Evolutionary conservation across 2,797 vertebrate genomes (phyloP).

Genomic region (Lepus oiostolus): DNA sequence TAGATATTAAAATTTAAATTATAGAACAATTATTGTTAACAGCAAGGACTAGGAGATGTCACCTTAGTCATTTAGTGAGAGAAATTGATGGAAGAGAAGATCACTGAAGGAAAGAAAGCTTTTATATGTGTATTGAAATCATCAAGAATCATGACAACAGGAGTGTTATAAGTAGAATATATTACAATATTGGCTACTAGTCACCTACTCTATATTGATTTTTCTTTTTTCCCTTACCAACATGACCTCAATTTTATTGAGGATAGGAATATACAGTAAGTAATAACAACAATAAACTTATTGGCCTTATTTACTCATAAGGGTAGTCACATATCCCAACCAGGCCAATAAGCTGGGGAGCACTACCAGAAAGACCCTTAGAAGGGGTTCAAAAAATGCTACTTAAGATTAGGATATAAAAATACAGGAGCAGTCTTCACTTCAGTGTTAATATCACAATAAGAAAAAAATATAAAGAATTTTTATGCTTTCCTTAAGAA

Average conservation of each 20-base stretch:
- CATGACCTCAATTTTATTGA: background rate
- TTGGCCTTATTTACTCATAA: background rate
- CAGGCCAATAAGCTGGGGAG: background rate
- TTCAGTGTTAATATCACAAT: background rate
- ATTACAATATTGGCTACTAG: background rate
- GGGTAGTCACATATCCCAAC: background rate
- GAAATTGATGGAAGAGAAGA: background rate
- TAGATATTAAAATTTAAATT: background rate
- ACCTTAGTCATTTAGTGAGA: background rate
- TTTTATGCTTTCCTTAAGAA: background rate
- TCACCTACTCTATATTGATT: background rate
- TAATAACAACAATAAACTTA: background rate
- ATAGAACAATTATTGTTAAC: background rate
- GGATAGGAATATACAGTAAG: background rate
- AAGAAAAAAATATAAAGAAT: background rate
- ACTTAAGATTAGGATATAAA: background rate
- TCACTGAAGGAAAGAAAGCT: background rate
- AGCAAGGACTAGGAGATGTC: background rate
- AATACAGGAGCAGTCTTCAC: background rate
- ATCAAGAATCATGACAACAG: background rate
- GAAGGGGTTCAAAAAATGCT: background rate
- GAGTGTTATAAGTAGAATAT: background rate
- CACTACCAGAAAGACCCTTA: background rate
- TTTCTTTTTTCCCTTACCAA: slow-evolving; percentile 9
- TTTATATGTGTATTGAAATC: background rate